Percentiles rank a stretch among this genome's conserved stretches.
These are phyloP conservation scores for Calameuta pallipes DNA, from an alignment of 2,888 invertebrate genomes.

Conservation along the genomic window DNA sequence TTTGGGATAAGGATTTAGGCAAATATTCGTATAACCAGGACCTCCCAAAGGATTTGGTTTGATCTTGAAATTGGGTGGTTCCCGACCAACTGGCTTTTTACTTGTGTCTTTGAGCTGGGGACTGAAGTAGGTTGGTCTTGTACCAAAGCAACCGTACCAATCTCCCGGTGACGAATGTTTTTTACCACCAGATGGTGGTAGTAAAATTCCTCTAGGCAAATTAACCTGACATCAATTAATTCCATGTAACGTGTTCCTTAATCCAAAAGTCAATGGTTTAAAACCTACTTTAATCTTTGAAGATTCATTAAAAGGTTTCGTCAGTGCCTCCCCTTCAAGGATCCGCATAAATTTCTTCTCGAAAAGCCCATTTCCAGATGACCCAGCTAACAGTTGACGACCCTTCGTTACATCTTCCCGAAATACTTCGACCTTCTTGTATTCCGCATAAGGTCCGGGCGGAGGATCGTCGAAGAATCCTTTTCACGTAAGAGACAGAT, in stretches of 20 bases:
- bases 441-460: slow-evolving; percentile 40
- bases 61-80: slow-evolving; percentile 46
- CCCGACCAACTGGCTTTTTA: slow-evolving; percentile 30
- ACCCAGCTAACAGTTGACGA: slow-evolving; percentile 39
- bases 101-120: slow-evolving; percentile 37
- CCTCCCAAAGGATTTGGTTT: slow-evolving; percentile 64
- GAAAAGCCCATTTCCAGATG: slow-evolving; percentile 64
- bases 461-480: slow-evolving; percentile 51
- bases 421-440: slow-evolving; percentile 21
- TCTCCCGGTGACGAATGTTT: slow-evolving; percentile 69
- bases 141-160: slow-evolving; percentile 68
- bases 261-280: not conserved
- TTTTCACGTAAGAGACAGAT: slow-evolving; percentile 18
- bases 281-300: not conserved
- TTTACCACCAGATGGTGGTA: slow-evolving; percentile 59
- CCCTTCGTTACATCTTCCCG: slow-evolving; percentile 35
- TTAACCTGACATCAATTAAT: not conserved
- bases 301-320: slow-evolving; percentile 18
- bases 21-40: slow-evolving; percentile 68
- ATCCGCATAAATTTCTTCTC: slow-evolving; percentile 65
- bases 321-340: slow-evolving; percentile 63
- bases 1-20: slow-evolving; percentile 67
- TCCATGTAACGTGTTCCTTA: not conserved
- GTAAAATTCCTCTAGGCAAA: not conserved
- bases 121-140: slow-evolving; percentile 52